A percentile compares a stretch with the other conserved stretches of the same genome.
Conservation (phyloP, 2,888 invertebrate genomes). For the Encarsia formosa region DNA sequence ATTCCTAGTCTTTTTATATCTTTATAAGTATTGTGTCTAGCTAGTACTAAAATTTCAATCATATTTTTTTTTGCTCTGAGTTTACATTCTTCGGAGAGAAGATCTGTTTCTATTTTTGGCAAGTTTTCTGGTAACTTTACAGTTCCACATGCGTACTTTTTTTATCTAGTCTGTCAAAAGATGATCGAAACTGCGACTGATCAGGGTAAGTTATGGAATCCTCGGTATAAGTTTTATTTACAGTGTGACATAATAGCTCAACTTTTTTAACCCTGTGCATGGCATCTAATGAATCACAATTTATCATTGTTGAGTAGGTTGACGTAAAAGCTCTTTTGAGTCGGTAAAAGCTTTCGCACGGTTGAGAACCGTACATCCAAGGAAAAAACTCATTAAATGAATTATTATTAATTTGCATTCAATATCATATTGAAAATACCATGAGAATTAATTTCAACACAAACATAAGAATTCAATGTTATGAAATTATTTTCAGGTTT, state of each 20-base stretch:
- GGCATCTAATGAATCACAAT: background rate
- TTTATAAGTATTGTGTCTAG: background rate
- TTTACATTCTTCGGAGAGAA: background rate
- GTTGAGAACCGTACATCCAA: background rate
- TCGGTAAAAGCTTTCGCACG: background rate
- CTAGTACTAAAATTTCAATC: background rate
- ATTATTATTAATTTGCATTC: background rate
- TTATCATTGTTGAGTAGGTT: background rate
- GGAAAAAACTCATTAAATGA: background rate
- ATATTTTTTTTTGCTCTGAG: background rate
- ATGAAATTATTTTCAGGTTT: background rate
- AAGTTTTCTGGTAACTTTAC: too few species aligned
- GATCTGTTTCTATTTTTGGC: too few species aligned
- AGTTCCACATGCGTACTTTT: too few species aligned
- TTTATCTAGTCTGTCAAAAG: too few species aligned
- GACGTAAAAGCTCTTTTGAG: background rate
- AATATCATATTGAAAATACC: background rate
- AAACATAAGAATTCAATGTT: background rate
- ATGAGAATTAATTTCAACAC: background rate
- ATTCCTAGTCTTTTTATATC: background rate
- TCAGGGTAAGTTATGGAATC: background rate
- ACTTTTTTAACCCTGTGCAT: background rate
- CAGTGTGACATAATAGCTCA: background rate
- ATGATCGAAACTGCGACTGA: too few species aligned
- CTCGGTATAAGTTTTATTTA: background rate